Evolutionary conservation across 2,797 vertebrate genomes (phyloP), one percentile per base, ranked within the genome.

Genomic region (Pangasius macronema): DNA sequence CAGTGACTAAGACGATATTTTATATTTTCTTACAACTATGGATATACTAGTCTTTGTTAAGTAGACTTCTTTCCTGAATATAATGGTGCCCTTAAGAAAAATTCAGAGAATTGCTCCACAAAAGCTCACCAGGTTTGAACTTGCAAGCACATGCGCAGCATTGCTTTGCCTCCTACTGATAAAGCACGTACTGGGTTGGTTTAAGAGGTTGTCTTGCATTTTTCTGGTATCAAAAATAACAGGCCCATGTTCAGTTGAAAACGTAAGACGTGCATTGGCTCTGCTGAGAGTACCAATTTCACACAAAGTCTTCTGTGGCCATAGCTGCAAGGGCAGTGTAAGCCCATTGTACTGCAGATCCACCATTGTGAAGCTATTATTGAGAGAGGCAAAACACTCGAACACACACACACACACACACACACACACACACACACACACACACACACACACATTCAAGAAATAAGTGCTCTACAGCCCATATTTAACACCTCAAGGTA

Each of bases 401-500:
- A 24, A 49, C n/a, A 36, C 75, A 68, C 87, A 76, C 84, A 59
- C 49, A 20, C 49, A 30, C 73, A 7, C 39, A 39, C n/a, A 36
- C 75, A 61, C 87, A 82, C 84, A 59, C 49, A 20, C 49, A 30
- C 73, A 7, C 14, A 3, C 24, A 20, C 33, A 18, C 67, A 18
- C 67, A 0, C 7, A 72, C 36, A 22, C 2, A 0, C 53, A 39
- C 39, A 39, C 39, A 39, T 77, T 55, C 16, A 1, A 10, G 18
- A 51, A 30, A 33, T 18, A 57, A 83, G 79, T 80, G 20, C 72
- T 57, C 83, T 22, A 73, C 83, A 49, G 82, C 82, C 85, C 2
- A 11, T 42, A 36, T 73, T 83, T 61, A 76, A 39, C 83, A 87
- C 85, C 82, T 59, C 81, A 76, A 59, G 72, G 30, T 49, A 75